Conservation (phyloP, 2,888 invertebrate genomes). For the Crocallis elinguaria region DNA sequence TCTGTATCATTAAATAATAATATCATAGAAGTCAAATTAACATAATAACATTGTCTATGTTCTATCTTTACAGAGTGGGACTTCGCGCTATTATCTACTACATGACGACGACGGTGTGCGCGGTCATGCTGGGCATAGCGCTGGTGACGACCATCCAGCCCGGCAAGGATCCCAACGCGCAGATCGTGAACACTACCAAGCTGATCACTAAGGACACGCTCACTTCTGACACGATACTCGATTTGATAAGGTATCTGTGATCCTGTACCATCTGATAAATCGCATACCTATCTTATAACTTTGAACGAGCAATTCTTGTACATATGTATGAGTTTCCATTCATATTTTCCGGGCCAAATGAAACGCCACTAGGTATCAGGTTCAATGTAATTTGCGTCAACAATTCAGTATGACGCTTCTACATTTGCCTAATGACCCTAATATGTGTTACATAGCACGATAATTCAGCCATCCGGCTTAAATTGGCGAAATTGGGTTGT, state of each 20-base stretch:
- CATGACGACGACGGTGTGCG: constrained; percentile 95
- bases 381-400: constrained; percentile 24
- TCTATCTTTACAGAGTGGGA: constrained; percentile 81
- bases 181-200: constrained; percentile 75
- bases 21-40: too few species aligned
- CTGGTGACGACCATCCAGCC: constrained; percentile 95
- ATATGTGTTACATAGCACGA: constrained; percentile 43
- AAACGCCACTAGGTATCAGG: constrained; percentile 18
- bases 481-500: constrained; percentile 40
- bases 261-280: too few species aligned
- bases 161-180: constrained; percentile 82
- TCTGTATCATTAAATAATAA: too few species aligned
- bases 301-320: too few species aligned
- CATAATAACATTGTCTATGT: too few species aligned
- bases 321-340: neutral
- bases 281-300: too few species aligned
- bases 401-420: constrained; percentile 28
- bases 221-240: constrained; percentile 96
- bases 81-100: constrained; percentile 95
- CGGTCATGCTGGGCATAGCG: constrained; percentile 95
- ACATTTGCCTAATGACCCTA: constrained; percentile 48
- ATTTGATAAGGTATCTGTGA: constrained; percentile 90
- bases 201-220: constrained; percentile 85
- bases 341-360: constrained; percentile 4
- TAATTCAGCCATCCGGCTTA: constrained; percentile 58